Conservation (phyloP, 2,113 vertebrate genomes). For the Oreochromis spilurus region DNA sequence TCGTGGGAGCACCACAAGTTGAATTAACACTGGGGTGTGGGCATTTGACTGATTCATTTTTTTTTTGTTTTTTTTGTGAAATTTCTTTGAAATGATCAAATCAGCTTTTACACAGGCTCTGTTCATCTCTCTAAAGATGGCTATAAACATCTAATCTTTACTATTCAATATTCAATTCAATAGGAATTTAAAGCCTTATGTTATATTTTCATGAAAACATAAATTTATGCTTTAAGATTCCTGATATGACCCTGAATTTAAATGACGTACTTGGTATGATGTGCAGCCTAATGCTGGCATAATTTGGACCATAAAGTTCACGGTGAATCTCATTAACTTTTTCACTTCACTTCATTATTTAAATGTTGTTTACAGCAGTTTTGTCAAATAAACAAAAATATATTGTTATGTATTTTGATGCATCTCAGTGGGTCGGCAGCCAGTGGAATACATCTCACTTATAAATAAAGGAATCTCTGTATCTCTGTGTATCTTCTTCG, state of each 20-base stretch:
- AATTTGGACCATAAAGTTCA: neutral
- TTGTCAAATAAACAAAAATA: neutral
- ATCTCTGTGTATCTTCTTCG: neutral
- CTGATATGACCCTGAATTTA: neutral
- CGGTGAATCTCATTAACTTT: neutral
- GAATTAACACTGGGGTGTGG: neutral
- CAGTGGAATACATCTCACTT: neutral
- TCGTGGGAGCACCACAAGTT: neutral
- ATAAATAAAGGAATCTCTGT: neutral
- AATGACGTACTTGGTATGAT: neutral
- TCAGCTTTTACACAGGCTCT: neutral
- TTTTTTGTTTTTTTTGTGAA: rapidly evolving
- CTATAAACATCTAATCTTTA: neutral
- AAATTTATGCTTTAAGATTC: neutral
- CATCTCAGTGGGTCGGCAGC: neutral
- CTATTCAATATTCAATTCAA: neutral
- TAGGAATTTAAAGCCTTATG: neutral
- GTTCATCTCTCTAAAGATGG: neutral
- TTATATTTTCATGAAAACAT: neutral
- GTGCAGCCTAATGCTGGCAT: neutral
- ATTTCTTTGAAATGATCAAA: neutral
- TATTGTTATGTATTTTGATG: neutral
- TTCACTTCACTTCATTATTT: neutral
- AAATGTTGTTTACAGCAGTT: neutral
- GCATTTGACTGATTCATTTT: neutral